Evolutionary conservation across 2,797 vertebrate genomes (phyloP).

Genomic region (Neomorphus geoffroyi): DNA sequence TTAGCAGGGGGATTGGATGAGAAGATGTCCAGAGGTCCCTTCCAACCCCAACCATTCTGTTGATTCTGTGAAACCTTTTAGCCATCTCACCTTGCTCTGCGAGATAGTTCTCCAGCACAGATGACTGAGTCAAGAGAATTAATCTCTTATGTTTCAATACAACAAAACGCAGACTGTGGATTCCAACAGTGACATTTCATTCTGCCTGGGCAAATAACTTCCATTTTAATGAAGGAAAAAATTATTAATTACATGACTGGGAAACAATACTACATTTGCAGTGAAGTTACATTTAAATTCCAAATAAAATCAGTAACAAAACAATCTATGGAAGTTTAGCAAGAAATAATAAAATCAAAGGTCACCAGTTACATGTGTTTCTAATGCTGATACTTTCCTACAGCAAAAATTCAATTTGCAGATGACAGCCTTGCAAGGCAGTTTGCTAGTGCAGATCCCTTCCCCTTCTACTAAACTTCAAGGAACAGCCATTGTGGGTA

Average conservation of each 20-base stretch:
- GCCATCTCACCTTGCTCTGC: background rate
- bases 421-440: constrained; percentile 21
- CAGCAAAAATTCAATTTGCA: constrained; percentile 26
- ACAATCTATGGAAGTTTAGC: background rate
- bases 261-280: background rate
- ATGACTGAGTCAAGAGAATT: background rate
- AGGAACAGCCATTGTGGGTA: background rate
- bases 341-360: constrained; percentile 32
- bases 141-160: background rate
- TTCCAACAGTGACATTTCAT: background rate
- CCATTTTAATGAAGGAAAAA: background rate
- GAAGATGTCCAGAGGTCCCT: too few relatives aligned
- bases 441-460: background rate
- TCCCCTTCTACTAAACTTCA: background rate
- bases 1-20: too few relatives aligned
- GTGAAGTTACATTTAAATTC: background rate
- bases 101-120: background rate
- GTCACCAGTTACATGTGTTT: background rate
- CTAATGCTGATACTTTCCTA: constrained; percentile 15
- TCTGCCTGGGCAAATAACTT: background rate
- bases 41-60: too few relatives aligned
- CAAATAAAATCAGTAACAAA: constrained; percentile 1
- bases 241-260: background rate
- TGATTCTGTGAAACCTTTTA: background rate
- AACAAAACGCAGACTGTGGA: background rate